These are phyloP conservation scores for Cheilosia urbana DNA, from an alignment of 2,888 invertebrate genomes.

Conservation along the genomic window DNA sequence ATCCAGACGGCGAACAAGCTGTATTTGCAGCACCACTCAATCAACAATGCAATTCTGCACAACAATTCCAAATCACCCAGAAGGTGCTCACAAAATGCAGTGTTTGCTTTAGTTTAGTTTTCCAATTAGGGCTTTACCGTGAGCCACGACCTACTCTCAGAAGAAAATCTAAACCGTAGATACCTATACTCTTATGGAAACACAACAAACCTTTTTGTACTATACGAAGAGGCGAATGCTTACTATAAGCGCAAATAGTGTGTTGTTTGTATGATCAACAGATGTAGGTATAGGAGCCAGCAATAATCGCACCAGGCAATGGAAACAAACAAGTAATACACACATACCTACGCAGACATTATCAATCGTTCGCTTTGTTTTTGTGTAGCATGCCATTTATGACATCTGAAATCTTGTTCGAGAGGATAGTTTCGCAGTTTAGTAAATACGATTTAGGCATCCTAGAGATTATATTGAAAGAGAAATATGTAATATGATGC, in stretches of 20 bases:
- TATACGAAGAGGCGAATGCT: conserved; percentile 9
- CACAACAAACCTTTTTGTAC: conserved; percentile 13
- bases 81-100: conserved; percentile 1
- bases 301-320: conserved; percentile 22
- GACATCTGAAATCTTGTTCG: too few species aligned
- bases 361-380: too few species aligned
- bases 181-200: not conserved
- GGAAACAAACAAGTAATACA: not conserved
- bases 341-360: too few species aligned
- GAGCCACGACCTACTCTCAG: conserved; percentile 10
- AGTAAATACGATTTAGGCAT: too few species aligned
- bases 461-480: too few species aligned
- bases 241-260: conserved; percentile 23
- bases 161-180: conserved; percentile 1
- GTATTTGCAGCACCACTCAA: not conserved
- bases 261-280: conserved; percentile 28
- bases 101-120: conserved; percentile 21
- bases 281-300: conserved; percentile 17
- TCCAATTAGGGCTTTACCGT: conserved; percentile 30
- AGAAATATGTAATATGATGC: too few species aligned
- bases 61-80: conserved; percentile 29
- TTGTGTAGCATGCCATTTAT: too few species aligned
- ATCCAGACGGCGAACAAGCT: not conserved
- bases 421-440: too few species aligned
- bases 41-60: conserved; percentile 9